Evolutionary conservation across 1,140 invertebrate genomes (phyloP).

Genomic region (Pseudomyrmex sp.): DNA sequence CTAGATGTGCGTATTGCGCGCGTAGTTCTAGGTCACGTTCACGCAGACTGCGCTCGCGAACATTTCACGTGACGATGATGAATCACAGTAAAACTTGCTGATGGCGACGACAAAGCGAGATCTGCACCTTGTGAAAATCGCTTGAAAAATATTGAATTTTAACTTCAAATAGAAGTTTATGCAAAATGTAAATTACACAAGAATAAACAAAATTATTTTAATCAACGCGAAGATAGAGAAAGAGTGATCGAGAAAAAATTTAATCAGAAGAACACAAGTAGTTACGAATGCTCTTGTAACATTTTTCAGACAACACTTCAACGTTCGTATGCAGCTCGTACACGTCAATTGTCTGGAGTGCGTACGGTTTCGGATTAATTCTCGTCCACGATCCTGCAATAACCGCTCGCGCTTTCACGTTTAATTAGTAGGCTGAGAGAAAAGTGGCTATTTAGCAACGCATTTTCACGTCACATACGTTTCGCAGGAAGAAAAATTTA

Average conservation of each 20-base stretch:
- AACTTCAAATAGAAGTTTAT: background rate
- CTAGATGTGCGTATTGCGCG: conserved; percentile 1
- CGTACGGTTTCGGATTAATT: conserved; percentile 16
- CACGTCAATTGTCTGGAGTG: background rate
- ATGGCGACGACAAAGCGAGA: background rate
- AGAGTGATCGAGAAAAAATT: background rate
- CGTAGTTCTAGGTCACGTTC: conserved; percentile 45
- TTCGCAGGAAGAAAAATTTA: background rate
- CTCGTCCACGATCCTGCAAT: conserved; percentile 8
- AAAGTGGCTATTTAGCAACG: background rate
- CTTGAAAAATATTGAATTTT: background rate
- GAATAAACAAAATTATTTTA: too few relatives aligned
- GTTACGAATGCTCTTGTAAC: background rate
- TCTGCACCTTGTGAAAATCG: background rate
- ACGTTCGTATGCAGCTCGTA: background rate
- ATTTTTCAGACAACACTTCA: background rate
- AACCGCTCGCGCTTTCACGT: conserved; percentile 13
- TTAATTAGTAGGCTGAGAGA: conserved; percentile 25
- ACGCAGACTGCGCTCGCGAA: background rate
- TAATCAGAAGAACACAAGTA: background rate
- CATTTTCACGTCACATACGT: background rate
- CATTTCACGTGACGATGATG: conserved; percentile 32
- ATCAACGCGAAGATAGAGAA: too few relatives aligned
- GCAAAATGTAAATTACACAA: background rate
- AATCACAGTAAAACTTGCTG: conserved; percentile 1